Evolutionary conservation across 2,797 vertebrate genomes (phyloP).

Genomic region (Lepus oiostolus): DNA sequence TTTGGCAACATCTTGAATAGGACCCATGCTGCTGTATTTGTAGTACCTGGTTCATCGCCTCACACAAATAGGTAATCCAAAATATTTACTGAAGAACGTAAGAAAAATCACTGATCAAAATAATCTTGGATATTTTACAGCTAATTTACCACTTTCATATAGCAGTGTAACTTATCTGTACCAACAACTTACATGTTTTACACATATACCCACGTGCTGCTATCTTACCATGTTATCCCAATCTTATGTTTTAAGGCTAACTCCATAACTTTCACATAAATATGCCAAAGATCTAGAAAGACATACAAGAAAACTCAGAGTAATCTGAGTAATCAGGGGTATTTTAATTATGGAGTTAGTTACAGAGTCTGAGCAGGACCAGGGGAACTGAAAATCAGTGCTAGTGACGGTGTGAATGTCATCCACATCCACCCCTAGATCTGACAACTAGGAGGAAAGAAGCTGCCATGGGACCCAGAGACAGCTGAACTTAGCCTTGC

Average conservation of each 20-base stretch:
- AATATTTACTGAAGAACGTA: not conserved
- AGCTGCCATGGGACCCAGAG: not conserved
- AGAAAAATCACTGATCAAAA: not conserved
- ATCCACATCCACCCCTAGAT: not conserved
- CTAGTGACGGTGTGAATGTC: not conserved
- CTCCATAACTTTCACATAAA: not conserved
- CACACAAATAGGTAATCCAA: not conserved
- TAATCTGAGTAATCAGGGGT: not conserved
- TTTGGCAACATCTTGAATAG: not conserved
- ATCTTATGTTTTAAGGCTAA: not conserved
- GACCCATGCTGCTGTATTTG: not conserved
- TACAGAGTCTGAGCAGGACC: not conserved
- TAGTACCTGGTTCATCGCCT: not conserved
- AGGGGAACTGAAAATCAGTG: not conserved
- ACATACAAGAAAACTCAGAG: not conserved
- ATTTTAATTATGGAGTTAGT: not conserved
- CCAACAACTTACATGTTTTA: not conserved
- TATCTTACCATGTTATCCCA: not conserved
- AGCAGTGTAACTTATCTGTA: not conserved
- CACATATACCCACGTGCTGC: not conserved
- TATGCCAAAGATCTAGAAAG: not conserved
- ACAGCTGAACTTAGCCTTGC: not conserved
- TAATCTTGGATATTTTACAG: not conserved
- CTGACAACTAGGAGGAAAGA: not conserved
- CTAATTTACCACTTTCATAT: not conserved